Evolutionary conservation across 1,140 invertebrate species (phyloP), one percentile per base, ranked within the genome.

Genomic region (Diachasma alloeum): DNA sequence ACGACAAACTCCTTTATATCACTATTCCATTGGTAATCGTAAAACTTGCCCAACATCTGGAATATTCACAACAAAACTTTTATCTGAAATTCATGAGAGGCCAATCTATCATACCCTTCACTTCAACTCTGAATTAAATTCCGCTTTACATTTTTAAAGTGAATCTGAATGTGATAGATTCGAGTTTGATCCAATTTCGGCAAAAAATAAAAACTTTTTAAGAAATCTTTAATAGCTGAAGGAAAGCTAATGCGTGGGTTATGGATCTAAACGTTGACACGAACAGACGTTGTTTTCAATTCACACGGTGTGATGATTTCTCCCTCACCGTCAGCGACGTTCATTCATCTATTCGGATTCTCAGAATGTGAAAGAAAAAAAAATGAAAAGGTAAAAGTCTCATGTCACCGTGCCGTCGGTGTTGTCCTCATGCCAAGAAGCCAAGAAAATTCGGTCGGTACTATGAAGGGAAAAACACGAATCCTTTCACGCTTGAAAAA

Each of bases 401-500:
- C 59, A 63, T 63, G 59, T 63, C 59, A 63, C 59, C 10, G 24
- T 31, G 19, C 24, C 24, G 59, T 63, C 19, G 24, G 24, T 63
- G 48, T 63, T 63, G 59, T 74, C 17, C 72, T 67, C 9, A 67
- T 56, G 74, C 53, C 74, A 56, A 63, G 66, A 69, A 75, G 74
- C 74, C 31, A 19, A 46, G 36, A 69, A 72, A 10, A 22, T 36
- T 69, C 46, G 44, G 56, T 19, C 69, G 26, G 26, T 46, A n/a
- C 24, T 48, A 72, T 46, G 63, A 72, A 46, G 19, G 76, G 31
- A 69, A 10, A 31, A 70, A 67, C 42, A 75, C 75, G 24, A 71
- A 36, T 66, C n/a, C 36, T 74, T 39, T 37, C 67, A 71, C 67
- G 67, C 72, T 53, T 63, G 70, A 75, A 44, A 70, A 75, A 74